Conservation (phyloP, 2,797 vertebrate genomes). For the Sternotherus odoratus region DNA sequence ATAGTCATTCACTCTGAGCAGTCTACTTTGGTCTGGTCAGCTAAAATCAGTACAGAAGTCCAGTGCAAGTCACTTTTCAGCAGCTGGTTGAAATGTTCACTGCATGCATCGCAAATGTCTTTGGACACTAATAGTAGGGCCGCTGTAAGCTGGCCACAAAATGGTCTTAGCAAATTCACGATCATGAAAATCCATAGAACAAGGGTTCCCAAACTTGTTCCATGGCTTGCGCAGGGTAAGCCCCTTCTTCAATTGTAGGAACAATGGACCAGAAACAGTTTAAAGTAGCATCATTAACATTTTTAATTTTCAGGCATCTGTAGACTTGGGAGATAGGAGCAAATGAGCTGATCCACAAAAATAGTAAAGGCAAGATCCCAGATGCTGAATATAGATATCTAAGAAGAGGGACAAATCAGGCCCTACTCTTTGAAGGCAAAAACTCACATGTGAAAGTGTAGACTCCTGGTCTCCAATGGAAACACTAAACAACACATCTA, state of each 20-base stretch:
- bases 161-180: too few species aligned
- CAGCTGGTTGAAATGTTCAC: too few species aligned
- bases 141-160: too few species aligned
- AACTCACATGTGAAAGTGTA: rapidly evolving
- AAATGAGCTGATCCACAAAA: not conserved
- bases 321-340: not conserved
- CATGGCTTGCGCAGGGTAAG: too few species aligned
- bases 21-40: too few species aligned
- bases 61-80: too few species aligned
- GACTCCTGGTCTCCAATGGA: not conserved
- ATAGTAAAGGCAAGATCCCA: not conserved
- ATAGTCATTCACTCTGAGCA: too few species aligned
- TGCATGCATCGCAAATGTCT: too few species aligned
- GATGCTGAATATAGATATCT: not conserved
- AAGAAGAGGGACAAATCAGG: not conserved
- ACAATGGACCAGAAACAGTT: not conserved
- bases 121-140: too few species aligned
- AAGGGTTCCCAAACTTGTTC: too few species aligned
- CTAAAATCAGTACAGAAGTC: too few species aligned
- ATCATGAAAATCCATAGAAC: too few species aligned
- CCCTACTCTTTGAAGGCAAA: not conserved
- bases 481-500: not conserved
- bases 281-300: not conserved
- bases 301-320: not conserved
- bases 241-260: not conserved